Evolutionary conservation across 1,140 invertebrate species (phyloP).

Genomic region (Aphis craccivora): DNA sequence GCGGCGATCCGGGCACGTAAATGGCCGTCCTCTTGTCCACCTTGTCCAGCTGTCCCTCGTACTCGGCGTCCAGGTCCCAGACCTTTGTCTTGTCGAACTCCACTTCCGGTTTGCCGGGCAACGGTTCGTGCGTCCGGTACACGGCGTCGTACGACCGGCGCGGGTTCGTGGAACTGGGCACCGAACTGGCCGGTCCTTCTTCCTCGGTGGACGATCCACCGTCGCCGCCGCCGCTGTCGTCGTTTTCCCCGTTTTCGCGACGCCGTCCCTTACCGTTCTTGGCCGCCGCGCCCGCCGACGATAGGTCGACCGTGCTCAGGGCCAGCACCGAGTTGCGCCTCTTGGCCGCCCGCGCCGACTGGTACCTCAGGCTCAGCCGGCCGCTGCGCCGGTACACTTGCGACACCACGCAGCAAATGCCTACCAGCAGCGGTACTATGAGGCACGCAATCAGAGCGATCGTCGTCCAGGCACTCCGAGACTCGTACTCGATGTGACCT

Average conservation of each 20-base stretch:
- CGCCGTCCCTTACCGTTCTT: background rate
- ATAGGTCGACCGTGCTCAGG: slow-evolving; percentile 49
- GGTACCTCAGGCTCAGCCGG: slow-evolving; percentile 46
- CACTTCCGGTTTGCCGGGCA: slow-evolving; percentile 73
- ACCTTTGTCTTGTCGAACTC: slow-evolving; percentile 80
- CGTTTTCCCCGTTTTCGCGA: background rate
- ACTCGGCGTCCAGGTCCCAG: slow-evolving; percentile 76
- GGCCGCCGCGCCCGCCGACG: background rate
- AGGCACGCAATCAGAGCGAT: slow-evolving; percentile 66
- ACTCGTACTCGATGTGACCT: slow-evolving; percentile 71
- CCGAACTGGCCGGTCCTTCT: background rate
- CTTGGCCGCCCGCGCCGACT: slow-evolving; percentile 44
- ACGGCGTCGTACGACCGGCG: slow-evolving; percentile 73
- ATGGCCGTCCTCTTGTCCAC: slow-evolving; percentile 39
- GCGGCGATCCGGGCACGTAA: slow-evolving; percentile 6
- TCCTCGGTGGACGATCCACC: background rate
- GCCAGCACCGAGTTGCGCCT: slow-evolving; percentile 55
- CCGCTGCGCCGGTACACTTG: slow-evolving; percentile 67
- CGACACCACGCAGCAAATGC: slow-evolving; percentile 71
- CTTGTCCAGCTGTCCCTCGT: slow-evolving; percentile 44
- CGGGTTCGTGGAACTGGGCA: slow-evolving; percentile 47
- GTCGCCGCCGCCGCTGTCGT: background rate
- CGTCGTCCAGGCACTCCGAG: slow-evolving; percentile 65
- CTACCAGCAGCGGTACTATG: slow-evolving; percentile 67
- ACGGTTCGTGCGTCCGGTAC: slow-evolving; percentile 82